Conservation (phyloP, 2,888 invertebrate species). For the Bimastos eiseni region DNA sequence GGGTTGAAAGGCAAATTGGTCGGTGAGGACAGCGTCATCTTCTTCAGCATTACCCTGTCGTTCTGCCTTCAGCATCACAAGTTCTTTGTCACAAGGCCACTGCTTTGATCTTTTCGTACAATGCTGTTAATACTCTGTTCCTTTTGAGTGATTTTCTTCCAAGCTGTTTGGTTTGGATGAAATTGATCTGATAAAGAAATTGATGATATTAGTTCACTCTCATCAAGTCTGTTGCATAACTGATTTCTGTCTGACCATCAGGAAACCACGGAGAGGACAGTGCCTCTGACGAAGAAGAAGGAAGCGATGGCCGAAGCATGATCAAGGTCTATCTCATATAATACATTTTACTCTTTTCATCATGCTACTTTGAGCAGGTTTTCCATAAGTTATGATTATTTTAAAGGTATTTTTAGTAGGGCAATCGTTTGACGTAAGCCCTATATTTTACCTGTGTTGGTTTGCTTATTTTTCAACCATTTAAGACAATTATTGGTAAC, state of each 20-base stretch:
- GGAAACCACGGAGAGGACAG: constrained; percentile 34
- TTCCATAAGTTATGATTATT: background rate
- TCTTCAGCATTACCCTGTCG: background rate
- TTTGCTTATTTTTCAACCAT: background rate
- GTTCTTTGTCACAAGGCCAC: background rate
- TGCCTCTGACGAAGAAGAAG: constrained; percentile 45
- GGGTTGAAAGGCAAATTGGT: too few relatives aligned
- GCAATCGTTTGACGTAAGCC: background rate
- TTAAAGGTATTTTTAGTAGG: too few relatives aligned
- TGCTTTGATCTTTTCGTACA: background rate
- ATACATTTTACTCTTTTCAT: background rate
- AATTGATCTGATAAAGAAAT: background rate
- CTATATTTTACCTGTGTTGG: background rate
- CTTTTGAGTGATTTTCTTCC: background rate
- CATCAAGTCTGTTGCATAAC: background rate
- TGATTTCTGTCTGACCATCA: background rate
- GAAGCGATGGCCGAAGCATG: constrained; percentile 52
- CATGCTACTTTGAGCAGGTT: background rate
- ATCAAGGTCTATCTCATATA: constrained; percentile 52
- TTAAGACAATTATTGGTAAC: too few relatives aligned
- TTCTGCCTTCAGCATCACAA: background rate
- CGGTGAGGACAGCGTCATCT: too few relatives aligned
- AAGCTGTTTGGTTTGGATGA: background rate
- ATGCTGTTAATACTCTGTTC: background rate
- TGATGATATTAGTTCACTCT: background rate